Conservation (phyloP, 2,113 vertebrate genomes). For the Etheostoma spectabile region DNA sequence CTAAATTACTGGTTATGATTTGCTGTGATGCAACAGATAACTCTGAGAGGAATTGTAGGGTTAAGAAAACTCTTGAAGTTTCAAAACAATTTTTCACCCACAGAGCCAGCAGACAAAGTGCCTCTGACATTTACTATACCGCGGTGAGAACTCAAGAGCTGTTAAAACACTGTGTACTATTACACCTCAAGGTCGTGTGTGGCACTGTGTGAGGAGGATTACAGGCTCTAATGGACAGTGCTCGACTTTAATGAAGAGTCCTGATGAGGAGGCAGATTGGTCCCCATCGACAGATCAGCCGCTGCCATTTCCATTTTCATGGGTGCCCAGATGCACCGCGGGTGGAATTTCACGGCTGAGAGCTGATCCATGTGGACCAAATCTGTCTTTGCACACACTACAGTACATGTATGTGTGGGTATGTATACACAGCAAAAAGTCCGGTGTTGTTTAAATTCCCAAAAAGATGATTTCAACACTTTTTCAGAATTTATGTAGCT, state of each 20-base stretch:
- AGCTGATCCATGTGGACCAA: constrained; percentile 53
- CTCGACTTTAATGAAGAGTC: constrained; percentile 73
- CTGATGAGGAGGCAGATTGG: constrained; percentile 68
- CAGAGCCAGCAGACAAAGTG: background rate
- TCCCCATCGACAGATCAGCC: constrained; percentile 58
- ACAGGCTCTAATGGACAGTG: constrained; percentile 67
- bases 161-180: constrained; percentile 50
- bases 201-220: constrained; percentile 61
- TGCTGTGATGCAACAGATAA: constrained; percentile 23
- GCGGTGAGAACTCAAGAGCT: constrained; percentile 35
- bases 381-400: constrained; percentile 17
- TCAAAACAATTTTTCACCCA: constrained; percentile 10
- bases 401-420: background rate
- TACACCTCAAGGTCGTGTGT: constrained; percentile 66
- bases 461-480: no score
- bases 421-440: background rate
- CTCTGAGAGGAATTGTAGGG: constrained; percentile 14
- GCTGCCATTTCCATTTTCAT: constrained; percentile 75
- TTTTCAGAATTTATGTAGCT: no score
- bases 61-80: constrained; percentile 41
- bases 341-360: constrained; percentile 55
- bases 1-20: constrained; percentile 56
- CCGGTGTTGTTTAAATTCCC: no score
- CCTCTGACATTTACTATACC: constrained; percentile 33
- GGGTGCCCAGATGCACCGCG: constrained; percentile 52